Evolutionary conservation across 1,140 invertebrate genomes (phyloP).

Genomic region (Drosophila tsacasi): DNA sequence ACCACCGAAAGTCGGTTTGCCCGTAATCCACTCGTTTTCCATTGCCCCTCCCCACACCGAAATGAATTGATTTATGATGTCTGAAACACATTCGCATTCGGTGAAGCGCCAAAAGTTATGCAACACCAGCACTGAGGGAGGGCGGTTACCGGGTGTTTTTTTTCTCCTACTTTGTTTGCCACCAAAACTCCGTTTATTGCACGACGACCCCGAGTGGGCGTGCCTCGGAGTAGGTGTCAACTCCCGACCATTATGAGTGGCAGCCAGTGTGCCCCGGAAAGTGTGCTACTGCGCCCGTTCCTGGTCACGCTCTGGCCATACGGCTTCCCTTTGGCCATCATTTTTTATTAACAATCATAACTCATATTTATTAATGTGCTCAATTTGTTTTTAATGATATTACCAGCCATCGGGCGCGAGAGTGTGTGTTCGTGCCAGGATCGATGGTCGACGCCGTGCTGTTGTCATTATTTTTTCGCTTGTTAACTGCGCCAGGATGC

Average conservation of each 20-base stretch:
- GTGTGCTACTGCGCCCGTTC: constrained; percentile 20
- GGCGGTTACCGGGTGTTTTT: constrained; percentile 2
- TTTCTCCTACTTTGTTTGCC: constrained; percentile 35
- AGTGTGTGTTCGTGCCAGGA: constrained; percentile 17
- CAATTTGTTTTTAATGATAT: constrained; percentile 80
- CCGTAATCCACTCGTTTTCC: constrained; percentile 10
- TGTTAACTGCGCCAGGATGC: constrained; percentile 38
- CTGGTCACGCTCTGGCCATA: constrained; percentile 41
- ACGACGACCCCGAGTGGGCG: constrained; percentile 16
- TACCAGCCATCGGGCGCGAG: constrained; percentile 27
- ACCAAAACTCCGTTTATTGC: constrained; percentile 24
- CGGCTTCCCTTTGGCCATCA: constrained; percentile 25
- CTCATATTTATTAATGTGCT: constrained; percentile 80
- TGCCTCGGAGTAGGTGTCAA: constrained; percentile 46
- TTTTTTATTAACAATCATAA: constrained; percentile 77
- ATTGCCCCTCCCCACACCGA: background rate
- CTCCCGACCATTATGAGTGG: constrained; percentile 7
- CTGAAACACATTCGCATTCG: constrained; percentile 47
- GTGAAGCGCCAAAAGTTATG: constrained; percentile 69
- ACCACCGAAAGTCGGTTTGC: constrained; percentile 21
- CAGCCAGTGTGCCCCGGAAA: constrained; percentile 3
- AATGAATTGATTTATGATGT: constrained; percentile 79
- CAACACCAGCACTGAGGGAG: constrained; percentile 42
- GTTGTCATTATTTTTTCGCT: constrained; percentile 40
- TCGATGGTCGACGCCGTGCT: constrained; percentile 22